Evolutionary conservation across 2,113 vertebrate genomes (phyloP).

Genomic region (Catharus fuscescens): DNA sequence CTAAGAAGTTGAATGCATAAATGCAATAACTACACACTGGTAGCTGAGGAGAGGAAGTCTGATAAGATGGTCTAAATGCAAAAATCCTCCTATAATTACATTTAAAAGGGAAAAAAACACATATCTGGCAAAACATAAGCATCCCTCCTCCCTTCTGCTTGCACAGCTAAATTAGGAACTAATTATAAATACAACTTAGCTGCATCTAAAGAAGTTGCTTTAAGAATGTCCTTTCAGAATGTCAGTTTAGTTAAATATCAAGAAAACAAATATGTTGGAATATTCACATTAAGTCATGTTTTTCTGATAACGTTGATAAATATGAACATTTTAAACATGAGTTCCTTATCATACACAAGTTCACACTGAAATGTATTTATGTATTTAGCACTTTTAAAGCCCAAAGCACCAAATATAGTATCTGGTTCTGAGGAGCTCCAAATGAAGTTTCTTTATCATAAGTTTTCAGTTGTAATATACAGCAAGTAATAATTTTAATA

Average conservation of each 20-base stretch:
- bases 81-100: conserved; percentile 59
- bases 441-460: neutral
- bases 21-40: conserved; percentile 76
- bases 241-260: conserved; percentile 75
- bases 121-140: conserved; percentile 69
- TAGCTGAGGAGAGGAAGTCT: conserved; percentile 66
- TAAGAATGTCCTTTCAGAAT: conserved; percentile 70
- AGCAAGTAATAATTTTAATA: neutral
- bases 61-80: conserved; percentile 68
- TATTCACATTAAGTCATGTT: conserved; percentile 67
- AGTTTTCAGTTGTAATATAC: neutral
- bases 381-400: neutral
- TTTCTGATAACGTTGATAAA: conserved; percentile 76
- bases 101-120: conserved; percentile 66
- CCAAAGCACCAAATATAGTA: neutral
- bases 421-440: neutral
- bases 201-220: conserved; percentile 67
- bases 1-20: conserved; percentile 86
- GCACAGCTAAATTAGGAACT: conserved; percentile 68
- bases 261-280: conserved; percentile 79
- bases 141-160: conserved; percentile 61
- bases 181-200: conserved; percentile 77
- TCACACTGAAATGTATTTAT: conserved; percentile 17
- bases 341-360: conserved; percentile 43
- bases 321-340: conserved; percentile 71